Conservation (phyloP, 2,113 vertebrate species). For the Mastomys natalensis region DNA sequence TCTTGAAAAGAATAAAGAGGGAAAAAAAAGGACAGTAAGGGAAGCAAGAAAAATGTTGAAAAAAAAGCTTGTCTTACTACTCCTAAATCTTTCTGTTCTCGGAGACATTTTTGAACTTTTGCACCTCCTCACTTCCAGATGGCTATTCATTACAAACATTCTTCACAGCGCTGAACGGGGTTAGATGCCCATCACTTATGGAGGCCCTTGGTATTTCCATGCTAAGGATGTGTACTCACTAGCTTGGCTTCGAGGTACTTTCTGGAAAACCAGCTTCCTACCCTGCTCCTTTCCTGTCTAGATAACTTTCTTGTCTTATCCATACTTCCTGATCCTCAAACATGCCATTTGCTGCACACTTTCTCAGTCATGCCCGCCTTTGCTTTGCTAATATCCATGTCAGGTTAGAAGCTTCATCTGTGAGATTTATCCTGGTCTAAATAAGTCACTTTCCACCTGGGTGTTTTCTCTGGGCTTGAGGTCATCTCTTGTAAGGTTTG, state of each 20-base stretch:
- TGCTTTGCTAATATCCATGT: neutral
- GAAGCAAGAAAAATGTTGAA: neutral
- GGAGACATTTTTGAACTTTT: neutral
- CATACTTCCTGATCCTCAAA: neutral
- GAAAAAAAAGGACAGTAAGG: neutral
- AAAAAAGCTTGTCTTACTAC: neutral
- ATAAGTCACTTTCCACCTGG: neutral
- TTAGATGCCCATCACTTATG: neutral
- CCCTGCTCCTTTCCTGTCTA: neutral
- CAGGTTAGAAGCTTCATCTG: neutral
- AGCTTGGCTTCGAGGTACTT: neutral
- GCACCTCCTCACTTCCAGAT: neutral
- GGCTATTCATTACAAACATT: neutral
- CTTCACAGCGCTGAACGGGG: neutral
- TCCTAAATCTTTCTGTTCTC: neutral
- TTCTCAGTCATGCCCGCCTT: neutral
- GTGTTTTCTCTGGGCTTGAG: neutral
- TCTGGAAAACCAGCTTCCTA: neutral
- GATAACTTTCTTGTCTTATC: neutral
- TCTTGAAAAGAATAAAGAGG: constrained; percentile 13
- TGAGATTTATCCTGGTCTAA: neutral
- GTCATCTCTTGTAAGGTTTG: neutral
- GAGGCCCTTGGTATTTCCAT: neutral
- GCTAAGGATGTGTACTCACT: neutral
- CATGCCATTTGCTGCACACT: accelerated